These are phyloP conservation scores for Loxodonta africana DNA, from an alignment of 2,113 vertebrate species.

Conservation along the genomic window DNA sequence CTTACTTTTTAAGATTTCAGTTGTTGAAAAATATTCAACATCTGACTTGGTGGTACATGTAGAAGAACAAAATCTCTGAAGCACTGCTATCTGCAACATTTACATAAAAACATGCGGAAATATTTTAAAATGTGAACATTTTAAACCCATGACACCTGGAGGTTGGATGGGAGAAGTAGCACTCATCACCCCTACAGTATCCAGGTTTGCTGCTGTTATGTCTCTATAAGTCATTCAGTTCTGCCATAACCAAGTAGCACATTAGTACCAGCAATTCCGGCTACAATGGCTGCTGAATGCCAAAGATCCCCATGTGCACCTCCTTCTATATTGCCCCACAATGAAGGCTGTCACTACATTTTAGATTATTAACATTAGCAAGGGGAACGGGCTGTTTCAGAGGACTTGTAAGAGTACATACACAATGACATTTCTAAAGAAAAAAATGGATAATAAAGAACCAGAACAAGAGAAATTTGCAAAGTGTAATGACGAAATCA, in stretches of 20 bases:
- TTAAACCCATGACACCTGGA: neutral
- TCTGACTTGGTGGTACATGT: slow-evolving; percentile 63
- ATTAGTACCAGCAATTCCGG: neutral
- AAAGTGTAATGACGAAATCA: slow-evolving; percentile 27
- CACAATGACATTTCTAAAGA: slow-evolving; percentile 60
- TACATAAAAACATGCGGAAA: slow-evolving; percentile 17
- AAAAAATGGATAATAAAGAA: slow-evolving; percentile 53
- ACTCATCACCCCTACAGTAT: neutral
- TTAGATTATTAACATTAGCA: slow-evolving; percentile 69
- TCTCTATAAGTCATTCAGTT: neutral
- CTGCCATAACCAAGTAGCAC: neutral
- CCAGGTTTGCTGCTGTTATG: neutral
- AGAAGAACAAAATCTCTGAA: slow-evolving; percentile 59
- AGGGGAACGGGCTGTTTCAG: slow-evolving; percentile 41
- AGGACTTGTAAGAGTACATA: slow-evolving; percentile 43
- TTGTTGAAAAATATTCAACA: slow-evolving; percentile 60
- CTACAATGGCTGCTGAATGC: slow-evolving; percentile 35
- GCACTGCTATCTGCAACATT: neutral
- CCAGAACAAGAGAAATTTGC: slow-evolving; percentile 6
- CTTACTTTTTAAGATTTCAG: slow-evolving; percentile 58
- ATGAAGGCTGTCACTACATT: slow-evolving; percentile 31
- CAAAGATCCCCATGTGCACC: neutral
- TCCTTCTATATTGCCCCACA: slow-evolving; percentile 14
- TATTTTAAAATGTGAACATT: slow-evolving; percentile 19
- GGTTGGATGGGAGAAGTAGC: neutral